phyloP scores from a whole-genome alignment of 2,797 vertebrate genomes.

The Pelobates cultripes region DNA sequence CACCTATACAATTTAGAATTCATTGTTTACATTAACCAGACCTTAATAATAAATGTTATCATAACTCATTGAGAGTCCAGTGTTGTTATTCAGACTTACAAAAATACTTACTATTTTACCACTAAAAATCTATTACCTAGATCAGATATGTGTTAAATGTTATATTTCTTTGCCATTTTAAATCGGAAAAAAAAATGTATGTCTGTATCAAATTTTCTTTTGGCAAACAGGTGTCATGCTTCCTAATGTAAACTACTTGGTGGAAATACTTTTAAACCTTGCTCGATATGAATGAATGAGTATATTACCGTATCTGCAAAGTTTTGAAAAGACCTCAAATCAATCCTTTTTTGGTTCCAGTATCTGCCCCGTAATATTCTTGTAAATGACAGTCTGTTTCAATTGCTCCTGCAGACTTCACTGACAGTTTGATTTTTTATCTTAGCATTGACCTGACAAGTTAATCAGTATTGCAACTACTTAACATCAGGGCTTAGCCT shows the following conservation, averaged over 20 bases:
- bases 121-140: neutral
- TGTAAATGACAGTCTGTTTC: constrained; percentile 25
- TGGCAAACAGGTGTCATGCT: neutral
- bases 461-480: constrained; percentile 50
- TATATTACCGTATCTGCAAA: constrained; percentile 33
- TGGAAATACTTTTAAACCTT: neutral
- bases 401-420: constrained; percentile 23
- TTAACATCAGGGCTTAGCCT: constrained; percentile 37
- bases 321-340: neutral
- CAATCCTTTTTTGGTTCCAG: constrained; percentile 8
- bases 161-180: neutral
- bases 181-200: too few relatives aligned
- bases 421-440: constrained; percentile 37
- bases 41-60: too few relatives aligned
- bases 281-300: constrained; percentile 25
- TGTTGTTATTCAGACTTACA: neutral
- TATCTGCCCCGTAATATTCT: constrained; percentile 22
- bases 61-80: too few relatives aligned
- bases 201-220: too few relatives aligned
- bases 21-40: too few relatives aligned
- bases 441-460: constrained; percentile 51
- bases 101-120: neutral
- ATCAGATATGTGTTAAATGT: neutral
- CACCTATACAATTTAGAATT: too few relatives aligned
- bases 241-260: neutral